Evolutionary conservation across 2,888 invertebrate genomes (phyloP), one percentile per base, ranked within the genome.

Genomic region (Thymelicus lineola): DNA sequence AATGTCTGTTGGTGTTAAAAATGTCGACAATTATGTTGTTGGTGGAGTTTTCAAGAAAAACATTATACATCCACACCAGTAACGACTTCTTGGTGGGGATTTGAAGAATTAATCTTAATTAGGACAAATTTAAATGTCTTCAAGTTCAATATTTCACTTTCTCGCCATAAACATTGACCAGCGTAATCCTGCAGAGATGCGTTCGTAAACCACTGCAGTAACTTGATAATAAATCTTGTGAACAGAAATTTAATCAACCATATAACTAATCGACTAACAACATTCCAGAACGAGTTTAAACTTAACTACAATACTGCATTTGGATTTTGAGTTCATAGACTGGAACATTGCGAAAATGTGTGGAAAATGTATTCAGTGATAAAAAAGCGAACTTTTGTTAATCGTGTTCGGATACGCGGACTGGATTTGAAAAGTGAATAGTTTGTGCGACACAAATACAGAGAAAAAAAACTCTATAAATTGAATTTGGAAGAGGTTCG

Each of bases 131-230:
- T 1, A 61, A 67, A 60, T 61, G 60, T 45, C 28, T 55, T 68
- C 53, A 68, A 68, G 68, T 45, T 61, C 55, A 62, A 36, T 46
- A 53, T 46, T 28, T 55, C 61, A 55, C 46, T 68, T 62, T 62
- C 55, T 61, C 68, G 55, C 55, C 61, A 46, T 55, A 38, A 28
- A 28, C 28, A 28, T 28, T 28, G 3, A 28, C 28, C 28, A 28
- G 1, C 38, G 38, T 9, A 62, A 68, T 35, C 17, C 45, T 35
- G 46, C 15, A 28, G 10, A 20, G 9, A n/a, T 9, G 20, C 61
- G 36, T 62, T 68, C 62, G 36, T 36, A 57, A 57, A 68, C 61
- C 62, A 55, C 55, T 68, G 62, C 55, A 20, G 7, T 68, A 42
- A 10, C 12, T 38, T 28, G 28, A 28, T 28, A 28, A 28, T 28